Evolutionary conservation across 2,888 invertebrate species (phyloP).

Genomic region (Dicyrtoma fusca): DNA sequence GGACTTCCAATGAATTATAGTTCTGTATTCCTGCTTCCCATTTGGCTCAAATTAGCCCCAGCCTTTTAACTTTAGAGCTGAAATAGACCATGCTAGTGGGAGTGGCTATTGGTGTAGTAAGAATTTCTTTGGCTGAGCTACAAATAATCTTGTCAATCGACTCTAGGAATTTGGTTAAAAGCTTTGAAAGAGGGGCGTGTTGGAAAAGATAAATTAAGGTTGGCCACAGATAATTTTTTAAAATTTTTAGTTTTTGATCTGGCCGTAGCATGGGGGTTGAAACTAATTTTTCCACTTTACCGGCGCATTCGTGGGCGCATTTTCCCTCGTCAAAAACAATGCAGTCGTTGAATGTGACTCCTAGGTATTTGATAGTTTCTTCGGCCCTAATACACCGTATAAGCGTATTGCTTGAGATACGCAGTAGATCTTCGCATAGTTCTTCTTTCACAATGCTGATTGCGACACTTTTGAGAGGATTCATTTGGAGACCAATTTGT

Average conservation of each 20-base stretch:
- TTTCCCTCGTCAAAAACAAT: too few species aligned
- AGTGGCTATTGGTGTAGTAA: not conserved
- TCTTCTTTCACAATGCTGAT: not conserved
- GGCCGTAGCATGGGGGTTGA: not conserved
- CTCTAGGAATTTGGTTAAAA: not conserved
- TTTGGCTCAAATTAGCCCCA: not conserved
- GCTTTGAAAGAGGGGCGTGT: too few species aligned
- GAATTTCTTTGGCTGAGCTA: not conserved
- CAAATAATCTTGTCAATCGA: not conserved
- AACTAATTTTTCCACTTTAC: not conserved
- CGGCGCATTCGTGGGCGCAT: not conserved
- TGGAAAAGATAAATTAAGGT: too few species aligned
- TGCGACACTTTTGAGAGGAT: not conserved
- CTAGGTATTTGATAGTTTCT: too few species aligned
- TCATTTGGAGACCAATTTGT: not conserved
- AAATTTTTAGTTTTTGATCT: too few species aligned
- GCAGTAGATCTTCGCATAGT: not conserved
- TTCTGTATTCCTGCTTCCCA: slow-evolving; percentile 14
- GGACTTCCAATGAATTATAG: too few species aligned
- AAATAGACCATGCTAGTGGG: slow-evolving; percentile 12
- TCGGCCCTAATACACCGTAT: too few species aligned
- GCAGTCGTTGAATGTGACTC: too few species aligned
- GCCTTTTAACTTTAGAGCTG: not conserved
- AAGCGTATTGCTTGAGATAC: too few species aligned
- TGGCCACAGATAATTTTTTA: too few species aligned